phyloP scores from a whole-genome alignment of 2,888 invertebrate genomes.

The Anticlea derivata region DNA sequence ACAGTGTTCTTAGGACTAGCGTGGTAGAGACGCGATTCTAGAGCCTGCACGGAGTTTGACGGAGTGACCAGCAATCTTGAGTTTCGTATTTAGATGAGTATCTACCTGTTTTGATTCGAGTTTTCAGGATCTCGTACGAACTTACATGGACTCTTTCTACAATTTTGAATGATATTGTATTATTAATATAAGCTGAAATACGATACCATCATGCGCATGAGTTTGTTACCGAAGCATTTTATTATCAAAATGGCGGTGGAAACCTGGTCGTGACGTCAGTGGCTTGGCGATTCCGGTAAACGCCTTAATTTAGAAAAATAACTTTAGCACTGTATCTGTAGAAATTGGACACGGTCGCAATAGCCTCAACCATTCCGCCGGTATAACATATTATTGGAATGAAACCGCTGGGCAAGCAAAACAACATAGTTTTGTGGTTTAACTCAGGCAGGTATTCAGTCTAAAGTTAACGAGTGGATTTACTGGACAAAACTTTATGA shows the following conservation, averaged over 20 bases:
- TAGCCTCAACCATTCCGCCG: constrained; percentile 19
- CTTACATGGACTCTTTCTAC: too few species aligned
- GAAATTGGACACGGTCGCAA: constrained; percentile 52
- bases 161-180: too few species aligned
- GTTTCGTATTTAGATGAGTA: too few species aligned
- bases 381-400: constrained; percentile 15
- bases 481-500: too few species aligned
- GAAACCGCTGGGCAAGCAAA: constrained; percentile 11
- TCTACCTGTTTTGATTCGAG: not conserved
- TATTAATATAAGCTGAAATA: too few species aligned
- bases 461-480: too few species aligned
- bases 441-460: too few species aligned
- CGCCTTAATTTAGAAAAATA: constrained; percentile 42
- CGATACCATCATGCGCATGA: constrained; percentile 19
- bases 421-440: constrained; percentile 16
- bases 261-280: constrained; percentile 54
- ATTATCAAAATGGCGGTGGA: constrained; percentile 70
- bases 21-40: not conserved
- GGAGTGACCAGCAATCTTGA: not conserved
- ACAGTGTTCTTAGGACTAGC: too few species aligned
- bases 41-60: too few species aligned
- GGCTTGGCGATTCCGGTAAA: constrained; percentile 36
- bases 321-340: constrained; percentile 24
- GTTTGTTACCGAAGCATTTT: constrained; percentile 43
- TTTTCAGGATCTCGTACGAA: not conserved